phyloP scores from a whole-genome alignment of 2,888 invertebrate species.

The Lissonota sp. region DNA sequence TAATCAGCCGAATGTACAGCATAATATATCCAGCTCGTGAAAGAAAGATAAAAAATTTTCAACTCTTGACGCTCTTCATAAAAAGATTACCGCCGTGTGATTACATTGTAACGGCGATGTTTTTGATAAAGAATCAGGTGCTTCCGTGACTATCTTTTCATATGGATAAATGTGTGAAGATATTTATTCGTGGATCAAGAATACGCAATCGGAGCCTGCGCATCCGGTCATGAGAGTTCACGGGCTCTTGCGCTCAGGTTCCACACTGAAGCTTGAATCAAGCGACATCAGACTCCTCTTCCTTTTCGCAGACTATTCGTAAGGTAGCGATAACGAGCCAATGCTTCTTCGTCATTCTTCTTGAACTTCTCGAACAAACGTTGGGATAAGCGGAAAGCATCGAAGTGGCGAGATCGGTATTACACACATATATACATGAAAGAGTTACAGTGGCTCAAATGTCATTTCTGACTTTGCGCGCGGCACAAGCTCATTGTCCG shows the following conservation, averaged over 20 bases:
- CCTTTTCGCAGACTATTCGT: constrained; percentile 29
- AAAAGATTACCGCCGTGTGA: constrained; percentile 24
- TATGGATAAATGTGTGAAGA: neutral
- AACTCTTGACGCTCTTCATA: constrained; percentile 28
- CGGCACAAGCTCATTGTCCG: constrained; percentile 77
- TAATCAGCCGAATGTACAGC: constrained; percentile 29
- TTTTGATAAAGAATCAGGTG: constrained; percentile 57
- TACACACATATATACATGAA: neutral
- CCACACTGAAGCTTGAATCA: constrained; percentile 38
- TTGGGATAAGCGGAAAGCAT: constrained; percentile 35
- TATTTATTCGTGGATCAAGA: constrained; percentile 46
- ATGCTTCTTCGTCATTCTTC: constrained; percentile 46
- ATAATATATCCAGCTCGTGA: neutral
- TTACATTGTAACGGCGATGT: constrained; percentile 54
- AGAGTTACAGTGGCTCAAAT: constrained; percentile 71
- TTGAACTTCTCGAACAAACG: constrained; percentile 15
- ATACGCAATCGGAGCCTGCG: constrained; percentile 48
- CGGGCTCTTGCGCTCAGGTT: constrained; percentile 50
- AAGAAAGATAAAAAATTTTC: constrained; percentile 33
- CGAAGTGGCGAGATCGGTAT: constrained; percentile 23
- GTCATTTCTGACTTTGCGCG: constrained; percentile 76
- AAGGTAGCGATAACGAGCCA: constrained; percentile 64
- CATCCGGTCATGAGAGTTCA: constrained; percentile 61
- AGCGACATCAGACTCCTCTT: constrained; percentile 29
- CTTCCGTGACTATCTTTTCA: constrained; percentile 44